These are phyloP conservation scores for Coranthus polyacanthus DNA, from an alignment of 2,797 vertebrate species.

Conservation along the genomic window DNA sequence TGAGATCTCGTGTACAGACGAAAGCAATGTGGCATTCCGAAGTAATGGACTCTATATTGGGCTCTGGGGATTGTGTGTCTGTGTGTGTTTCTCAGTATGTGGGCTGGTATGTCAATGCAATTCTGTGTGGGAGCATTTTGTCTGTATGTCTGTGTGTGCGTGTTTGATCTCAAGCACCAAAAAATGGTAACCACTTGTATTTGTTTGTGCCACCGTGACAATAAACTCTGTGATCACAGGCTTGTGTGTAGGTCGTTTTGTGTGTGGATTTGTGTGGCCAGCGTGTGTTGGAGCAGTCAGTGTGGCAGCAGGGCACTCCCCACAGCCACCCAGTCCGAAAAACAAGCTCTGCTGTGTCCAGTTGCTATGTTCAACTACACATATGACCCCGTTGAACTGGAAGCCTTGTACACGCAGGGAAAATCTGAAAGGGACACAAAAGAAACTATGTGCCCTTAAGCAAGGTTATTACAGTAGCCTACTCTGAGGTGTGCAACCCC, in stretches of 20 bases:
- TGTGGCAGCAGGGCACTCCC: constrained; percentile 48
- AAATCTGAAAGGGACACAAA: constrained; percentile 24
- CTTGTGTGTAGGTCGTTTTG: constrained; percentile 45
- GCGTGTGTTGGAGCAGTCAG: constrained; percentile 49
- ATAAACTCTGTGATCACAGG: constrained; percentile 67
- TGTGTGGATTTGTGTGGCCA: constrained; percentile 46
- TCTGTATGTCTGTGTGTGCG: constrained; percentile 29
- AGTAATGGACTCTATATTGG: constrained; percentile 74
- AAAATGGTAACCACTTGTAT: constrained; percentile 71
- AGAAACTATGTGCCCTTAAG: constrained; percentile 15
- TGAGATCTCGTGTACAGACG: constrained; percentile 57
- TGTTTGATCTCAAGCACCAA: constrained; percentile 57
- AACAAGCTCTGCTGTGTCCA: constrained; percentile 55
- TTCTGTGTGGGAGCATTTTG: constrained; percentile 58
- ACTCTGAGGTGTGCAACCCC: not conserved
- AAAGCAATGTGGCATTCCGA: constrained; percentile 67
- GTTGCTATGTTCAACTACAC: constrained; percentile 39
- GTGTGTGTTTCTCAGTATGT: constrained; percentile 54
- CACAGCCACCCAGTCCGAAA: constrained; percentile 44
- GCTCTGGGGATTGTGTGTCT: constrained; percentile 61
- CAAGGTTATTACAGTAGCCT: not conserved
- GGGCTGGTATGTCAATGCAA: constrained; percentile 62
- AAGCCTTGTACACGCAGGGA: too few species aligned
- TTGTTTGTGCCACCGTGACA: constrained; percentile 74
- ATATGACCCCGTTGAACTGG: constrained; percentile 43